Evolutionary conservation across 2,888 invertebrate genomes (phyloP).

Genomic region (Hoplodrina ambigua): DNA sequence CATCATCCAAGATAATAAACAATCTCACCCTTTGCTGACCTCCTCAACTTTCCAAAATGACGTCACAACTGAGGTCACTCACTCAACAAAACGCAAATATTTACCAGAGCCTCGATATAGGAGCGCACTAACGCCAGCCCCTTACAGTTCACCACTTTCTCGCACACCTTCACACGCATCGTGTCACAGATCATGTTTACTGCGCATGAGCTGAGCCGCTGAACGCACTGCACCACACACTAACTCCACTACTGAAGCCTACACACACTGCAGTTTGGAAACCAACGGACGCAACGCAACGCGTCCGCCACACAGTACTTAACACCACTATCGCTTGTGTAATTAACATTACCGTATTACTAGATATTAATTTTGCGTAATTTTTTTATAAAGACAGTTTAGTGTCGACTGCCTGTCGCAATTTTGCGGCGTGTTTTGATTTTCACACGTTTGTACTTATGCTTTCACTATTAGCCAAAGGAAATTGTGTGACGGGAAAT

Average conservation of each 20-base stretch:
- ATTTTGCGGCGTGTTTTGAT: slow-evolving; percentile 38
- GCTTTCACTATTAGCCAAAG: slow-evolving; percentile 39
- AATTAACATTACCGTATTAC: slow-evolving; percentile 61
- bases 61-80: slow-evolving; percentile 22
- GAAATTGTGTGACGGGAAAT: slow-evolving; percentile 47
- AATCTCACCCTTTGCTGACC: slow-evolving; percentile 24
- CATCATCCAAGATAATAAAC: slow-evolving; percentile 4
- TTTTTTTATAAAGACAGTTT: slow-evolving; percentile 38
- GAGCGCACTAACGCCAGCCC: slow-evolving; percentile 83
- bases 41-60: slow-evolving; percentile 41
- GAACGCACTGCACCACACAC: slow-evolving; percentile 33
- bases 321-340: slow-evolving; percentile 59
- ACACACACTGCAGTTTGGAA: slow-evolving; percentile 54
- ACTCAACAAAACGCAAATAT: slow-evolving; percentile 35
- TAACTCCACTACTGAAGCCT: slow-evolving; percentile 28
- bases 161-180: slow-evolving; percentile 83
- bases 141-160: slow-evolving; percentile 85
- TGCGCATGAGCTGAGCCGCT: slow-evolving; percentile 27
- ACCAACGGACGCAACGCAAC: slow-evolving; percentile 62
- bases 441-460: slow-evolving; percentile 48
- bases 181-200: slow-evolving; percentile 83
- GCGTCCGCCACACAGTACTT: slow-evolving; percentile 60
- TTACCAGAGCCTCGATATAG: slow-evolving; percentile 84
- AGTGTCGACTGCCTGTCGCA: slow-evolving; percentile 34
- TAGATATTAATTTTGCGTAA: slow-evolving; percentile 54